These are phyloP conservation scores for Hemicentrotus pulcherrimus DNA, from an alignment of 35 echinoderm and acorn worm species.

Conservation along the genomic window DNA sequence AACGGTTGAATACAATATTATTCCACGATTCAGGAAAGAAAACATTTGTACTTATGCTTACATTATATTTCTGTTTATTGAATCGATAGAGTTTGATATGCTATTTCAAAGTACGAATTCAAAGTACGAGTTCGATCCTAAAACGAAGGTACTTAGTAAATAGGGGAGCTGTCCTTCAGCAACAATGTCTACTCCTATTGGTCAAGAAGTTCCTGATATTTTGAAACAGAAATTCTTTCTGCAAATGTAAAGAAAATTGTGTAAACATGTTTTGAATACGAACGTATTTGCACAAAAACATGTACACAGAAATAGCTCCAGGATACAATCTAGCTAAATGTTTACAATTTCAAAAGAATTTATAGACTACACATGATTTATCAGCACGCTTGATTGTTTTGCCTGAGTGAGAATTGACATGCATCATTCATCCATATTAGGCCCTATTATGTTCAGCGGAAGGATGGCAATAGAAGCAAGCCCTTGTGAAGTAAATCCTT, in stretches of 20 bases:
- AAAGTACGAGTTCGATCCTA: too few relatives aligned
- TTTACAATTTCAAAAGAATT: neutral
- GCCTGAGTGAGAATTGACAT: neutral
- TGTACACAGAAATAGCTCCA: neutral
- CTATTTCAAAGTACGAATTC: neutral
- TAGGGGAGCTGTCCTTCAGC: neutral
- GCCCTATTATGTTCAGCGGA: neutral
- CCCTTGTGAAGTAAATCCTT: neutral
- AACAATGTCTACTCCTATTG: neutral
- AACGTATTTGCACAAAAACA: neutral
- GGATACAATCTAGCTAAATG: neutral
- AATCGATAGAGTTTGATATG: too few relatives aligned
- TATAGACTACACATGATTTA: neutral
- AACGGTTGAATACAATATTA: neutral
- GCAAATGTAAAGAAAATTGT: neutral
- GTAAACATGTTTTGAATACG: neutral
- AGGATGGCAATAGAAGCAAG: neutral
- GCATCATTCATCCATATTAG: conserved; percentile 2
- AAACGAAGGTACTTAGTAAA: neutral
- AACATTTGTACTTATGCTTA: too few relatives aligned
- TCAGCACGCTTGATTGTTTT: neutral
- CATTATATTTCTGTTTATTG: too few relatives aligned
- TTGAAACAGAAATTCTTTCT: too few relatives aligned
- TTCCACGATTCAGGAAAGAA: too few relatives aligned
- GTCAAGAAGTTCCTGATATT: neutral